Conservation (phyloP, 1,140 invertebrate genomes). For the Myzus persicae region DNA sequence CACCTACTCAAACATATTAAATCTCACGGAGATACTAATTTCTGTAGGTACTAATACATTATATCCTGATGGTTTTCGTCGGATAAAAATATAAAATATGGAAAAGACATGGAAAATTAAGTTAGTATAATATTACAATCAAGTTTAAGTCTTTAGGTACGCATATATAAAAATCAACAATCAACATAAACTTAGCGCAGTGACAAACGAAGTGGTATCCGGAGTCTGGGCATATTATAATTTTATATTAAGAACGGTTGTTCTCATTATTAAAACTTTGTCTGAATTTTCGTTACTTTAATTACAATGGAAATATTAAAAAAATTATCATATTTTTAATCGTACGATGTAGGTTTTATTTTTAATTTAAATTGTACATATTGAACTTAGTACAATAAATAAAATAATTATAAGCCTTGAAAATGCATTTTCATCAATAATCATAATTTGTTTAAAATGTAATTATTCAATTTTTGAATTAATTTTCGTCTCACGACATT, state of each 20-base stretch:
- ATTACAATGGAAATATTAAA: neutral
- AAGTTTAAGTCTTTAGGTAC: neutral
- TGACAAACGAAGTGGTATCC: neutral
- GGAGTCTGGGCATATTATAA: neutral
- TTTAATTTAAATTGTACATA: too few species aligned
- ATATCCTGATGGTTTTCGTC: neutral
- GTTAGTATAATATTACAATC: neutral
- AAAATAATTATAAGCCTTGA: neutral
- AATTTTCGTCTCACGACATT: neutral
- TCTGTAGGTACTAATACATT: neutral
- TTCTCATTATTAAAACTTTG: neutral
- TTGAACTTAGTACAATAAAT: neutral
- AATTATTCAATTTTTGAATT: neutral
- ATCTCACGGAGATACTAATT: too few species aligned
- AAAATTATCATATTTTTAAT: too few species aligned
- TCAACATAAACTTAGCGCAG: neutral
- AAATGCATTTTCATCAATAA: neutral
- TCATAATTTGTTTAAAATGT: neutral
- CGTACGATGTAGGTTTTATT: too few species aligned
- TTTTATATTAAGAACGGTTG: neutral
- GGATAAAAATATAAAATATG: neutral
- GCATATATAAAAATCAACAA: neutral
- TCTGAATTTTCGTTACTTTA: neutral
- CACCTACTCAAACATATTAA: too few species aligned
- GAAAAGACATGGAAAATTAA: neutral